Percentiles rank a stretch among this genome's conserved stretches.
Evolutionary conservation across 2,888 invertebrate species (phyloP).

Genomic region (Xestia rhomboidea): DNA sequence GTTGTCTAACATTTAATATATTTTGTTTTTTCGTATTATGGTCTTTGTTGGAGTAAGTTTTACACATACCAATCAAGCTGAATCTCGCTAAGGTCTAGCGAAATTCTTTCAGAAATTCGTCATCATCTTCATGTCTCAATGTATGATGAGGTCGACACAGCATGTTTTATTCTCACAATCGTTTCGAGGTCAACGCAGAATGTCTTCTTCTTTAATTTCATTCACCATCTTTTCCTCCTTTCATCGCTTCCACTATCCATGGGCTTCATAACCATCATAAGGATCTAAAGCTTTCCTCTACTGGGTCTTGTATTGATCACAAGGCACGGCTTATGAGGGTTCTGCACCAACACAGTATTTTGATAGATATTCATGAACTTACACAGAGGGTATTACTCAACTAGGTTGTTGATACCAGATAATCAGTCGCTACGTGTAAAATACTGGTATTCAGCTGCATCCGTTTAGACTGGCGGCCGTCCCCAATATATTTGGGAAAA

Average conservation of each 20-base stretch:
- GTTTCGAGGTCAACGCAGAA: accelerated
- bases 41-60: too few species aligned
- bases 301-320: not conserved
- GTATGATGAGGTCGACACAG: not conserved
- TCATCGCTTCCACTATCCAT: not conserved
- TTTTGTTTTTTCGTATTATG: too few species aligned
- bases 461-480: not conserved
- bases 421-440: not conserved
- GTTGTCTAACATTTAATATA: too few species aligned
- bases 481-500: not conserved
- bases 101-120: not conserved
- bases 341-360: not conserved
- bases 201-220: not conserved
- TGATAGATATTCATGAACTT: not conserved
- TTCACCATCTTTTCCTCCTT: not conserved
- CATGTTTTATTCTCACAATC: too few species aligned
- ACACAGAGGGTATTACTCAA: not conserved
- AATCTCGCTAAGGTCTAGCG: not conserved
- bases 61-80: not conserved
- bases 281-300: not conserved
- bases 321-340: not conserved
- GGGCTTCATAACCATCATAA: not conserved
- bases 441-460: not conserved
- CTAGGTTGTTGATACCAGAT: not conserved
- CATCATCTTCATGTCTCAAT: not conserved